phyloP scores from a whole-genome alignment of 1,140 invertebrate genomes.

The Chironomus tepperi region DNA sequence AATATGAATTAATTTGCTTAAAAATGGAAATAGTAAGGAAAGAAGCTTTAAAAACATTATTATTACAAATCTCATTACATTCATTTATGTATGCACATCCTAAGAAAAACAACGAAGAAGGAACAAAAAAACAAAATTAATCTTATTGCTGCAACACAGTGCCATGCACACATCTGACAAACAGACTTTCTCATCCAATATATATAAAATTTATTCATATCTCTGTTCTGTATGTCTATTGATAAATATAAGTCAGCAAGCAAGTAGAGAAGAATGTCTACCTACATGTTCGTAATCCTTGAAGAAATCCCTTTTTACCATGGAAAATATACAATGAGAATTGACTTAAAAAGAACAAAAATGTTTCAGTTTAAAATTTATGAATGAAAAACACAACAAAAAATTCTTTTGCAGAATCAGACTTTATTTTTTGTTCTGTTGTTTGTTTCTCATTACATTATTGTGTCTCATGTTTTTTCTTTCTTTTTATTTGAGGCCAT shows the following conservation, averaged over 20 bases:
- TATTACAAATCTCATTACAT: no score
- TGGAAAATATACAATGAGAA: not conserved
- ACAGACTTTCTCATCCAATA: not conserved
- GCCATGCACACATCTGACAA: not conserved
- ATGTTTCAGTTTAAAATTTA: slow-evolving; percentile 16
- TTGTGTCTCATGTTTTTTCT: slow-evolving; percentile 1
- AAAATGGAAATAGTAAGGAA: no score
- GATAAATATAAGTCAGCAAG: not conserved
- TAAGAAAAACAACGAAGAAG: no score
- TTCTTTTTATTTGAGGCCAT: not conserved
- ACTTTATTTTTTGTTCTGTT: not conserved
- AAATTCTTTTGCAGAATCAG: slow-evolving; percentile 3
- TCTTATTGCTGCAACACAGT: no score
- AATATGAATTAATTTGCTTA: no score
- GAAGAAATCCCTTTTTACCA: not conserved
- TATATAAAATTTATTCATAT: no score
- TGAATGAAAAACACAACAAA: slow-evolving; percentile 10
- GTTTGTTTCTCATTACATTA: slow-evolving; percentile 3
- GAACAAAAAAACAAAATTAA: no score
- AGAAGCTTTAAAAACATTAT: no score
- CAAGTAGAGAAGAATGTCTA: not conserved
- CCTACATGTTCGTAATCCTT: slow-evolving; percentile 18
- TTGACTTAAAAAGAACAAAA: not conserved
- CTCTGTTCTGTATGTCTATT: no score
- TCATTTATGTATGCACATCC: no score